Evolutionary conservation across 2,888 invertebrate genomes (phyloP), one percentile per base, ranked within the genome.

Genomic region (Coleophora deauratella): DNA sequence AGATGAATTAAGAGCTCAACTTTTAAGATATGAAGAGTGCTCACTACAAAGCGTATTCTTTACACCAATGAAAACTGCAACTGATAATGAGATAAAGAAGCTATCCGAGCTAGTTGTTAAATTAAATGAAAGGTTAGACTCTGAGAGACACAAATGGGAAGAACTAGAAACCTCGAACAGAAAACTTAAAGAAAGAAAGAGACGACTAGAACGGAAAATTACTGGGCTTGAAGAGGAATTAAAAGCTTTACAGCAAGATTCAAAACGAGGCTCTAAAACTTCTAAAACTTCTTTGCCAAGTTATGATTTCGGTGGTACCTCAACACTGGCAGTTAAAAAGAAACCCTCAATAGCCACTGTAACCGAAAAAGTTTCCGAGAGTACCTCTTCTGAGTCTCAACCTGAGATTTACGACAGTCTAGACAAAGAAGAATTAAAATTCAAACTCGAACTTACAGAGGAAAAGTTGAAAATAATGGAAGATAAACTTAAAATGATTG

Each of bases 381-480:
- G 58, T 11, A 56, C 63, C 9, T 59, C 69, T 6, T 59, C 71
- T 9, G 75, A 76, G 15, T 61, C 68, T 9, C 65, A 64, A 33
- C 50, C 51, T 1, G 74, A 74, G 27, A 58, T 43, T 21, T 59
- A 62, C 15, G 78, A 77, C n/a, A 41, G 42, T 34, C 50, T 79
- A 6, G 81, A 81, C 37, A 77, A 68, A 57, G 82, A 82, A 27
- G 81, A 77, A 41, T 54, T 85, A 9, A 79, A 71, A 59, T 84
- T 64, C 49, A 85, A 75, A 56, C 62, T 91, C 40, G 90, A 90
- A 59, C 66, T 92, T 41, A 85, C 91, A 0, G 88, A 91, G 55
- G 91, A 92, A 66, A 90, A 89, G 54, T 78, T 90, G 33, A 88
- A 90, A 60, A 88, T 90, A 12, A 71, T 91, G 61, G 88, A 89